phyloP scores from a whole-genome alignment of 1,140 invertebrate genomes.

The Pseudomyrmex gracilis region DNA sequence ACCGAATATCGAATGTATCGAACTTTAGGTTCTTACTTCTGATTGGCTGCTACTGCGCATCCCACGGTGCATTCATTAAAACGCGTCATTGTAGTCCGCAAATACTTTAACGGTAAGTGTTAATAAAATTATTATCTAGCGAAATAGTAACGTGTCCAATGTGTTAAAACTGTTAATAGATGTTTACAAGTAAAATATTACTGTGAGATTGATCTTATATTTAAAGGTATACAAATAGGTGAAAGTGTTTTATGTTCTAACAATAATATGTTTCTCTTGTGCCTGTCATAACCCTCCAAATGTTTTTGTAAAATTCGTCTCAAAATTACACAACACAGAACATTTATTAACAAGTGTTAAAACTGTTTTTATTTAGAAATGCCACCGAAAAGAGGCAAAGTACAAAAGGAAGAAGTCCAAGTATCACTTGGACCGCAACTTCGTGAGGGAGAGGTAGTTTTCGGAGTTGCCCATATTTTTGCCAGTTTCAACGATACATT shows the following conservation, averaged over 20 bases:
- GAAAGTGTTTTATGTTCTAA: conserved; percentile 64
- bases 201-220: conserved; percentile 7
- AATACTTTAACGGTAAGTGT: too few relatives aligned
- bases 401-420: conserved; percentile 98
- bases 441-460: conserved; percentile 98
- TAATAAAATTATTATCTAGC: too few relatives aligned
- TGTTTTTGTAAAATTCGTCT: conserved; percentile 19
- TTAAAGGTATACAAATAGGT: conserved; percentile 59
- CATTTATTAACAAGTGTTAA: conserved; percentile 15
- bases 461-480: conserved; percentile 99
- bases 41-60: too few relatives aligned
- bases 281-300: conserved; percentile 64
- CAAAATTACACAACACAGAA: not conserved
- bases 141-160: too few relatives aligned
- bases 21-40: too few relatives aligned
- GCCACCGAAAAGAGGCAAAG: conserved; percentile 99
- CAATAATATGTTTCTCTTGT: conserved; percentile 20
- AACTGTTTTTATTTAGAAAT: conserved; percentile 86
- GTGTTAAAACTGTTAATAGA: not conserved
- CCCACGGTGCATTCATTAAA: too few relatives aligned
- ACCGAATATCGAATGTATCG: too few relatives aligned
- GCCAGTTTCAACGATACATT: conserved; percentile 99
- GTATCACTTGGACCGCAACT: conserved; percentile 98
- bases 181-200: not conserved
- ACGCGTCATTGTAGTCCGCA: too few relatives aligned